Evolutionary conservation across 2,113 vertebrate species (phyloP).

Genomic region (Aplodontia rufa): DNA sequence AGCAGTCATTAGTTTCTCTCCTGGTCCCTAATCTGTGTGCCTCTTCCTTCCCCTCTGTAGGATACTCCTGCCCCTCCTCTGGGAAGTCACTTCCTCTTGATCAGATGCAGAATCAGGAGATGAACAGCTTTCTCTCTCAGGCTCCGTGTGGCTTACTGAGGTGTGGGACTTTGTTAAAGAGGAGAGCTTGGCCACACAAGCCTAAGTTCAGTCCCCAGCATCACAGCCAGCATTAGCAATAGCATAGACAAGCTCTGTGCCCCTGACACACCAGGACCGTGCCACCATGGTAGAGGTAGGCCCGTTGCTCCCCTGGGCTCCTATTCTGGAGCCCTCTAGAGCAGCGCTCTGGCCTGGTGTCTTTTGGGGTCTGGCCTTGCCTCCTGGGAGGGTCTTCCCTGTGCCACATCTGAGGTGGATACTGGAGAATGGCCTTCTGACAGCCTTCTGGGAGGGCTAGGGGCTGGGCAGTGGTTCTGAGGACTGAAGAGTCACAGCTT

Average conservation of each 20-base stretch:
- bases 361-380: neutral
- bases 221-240: no score
- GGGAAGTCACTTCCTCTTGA: accelerated
- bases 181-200: neutral
- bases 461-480: neutral
- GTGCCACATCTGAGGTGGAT: neutral
- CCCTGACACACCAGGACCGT: no score
- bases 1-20: neutral
- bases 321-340: neutral
- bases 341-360: neutral
- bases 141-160: neutral
- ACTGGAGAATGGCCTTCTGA: neutral
- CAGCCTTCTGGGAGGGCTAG: neutral
- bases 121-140: neutral
- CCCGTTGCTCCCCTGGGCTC: accelerated
- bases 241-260: neutral
- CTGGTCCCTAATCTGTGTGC: no score
- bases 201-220: neutral
- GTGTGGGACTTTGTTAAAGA: neutral
- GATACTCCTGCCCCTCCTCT: no score
- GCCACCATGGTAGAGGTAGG: neutral
- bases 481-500: neutral
- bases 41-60: accelerated
- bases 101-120: neutral
- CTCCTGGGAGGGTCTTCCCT: neutral